phyloP scores from a whole-genome alignment of 2,888 invertebrate genomes.

The Neria commutata region DNA sequence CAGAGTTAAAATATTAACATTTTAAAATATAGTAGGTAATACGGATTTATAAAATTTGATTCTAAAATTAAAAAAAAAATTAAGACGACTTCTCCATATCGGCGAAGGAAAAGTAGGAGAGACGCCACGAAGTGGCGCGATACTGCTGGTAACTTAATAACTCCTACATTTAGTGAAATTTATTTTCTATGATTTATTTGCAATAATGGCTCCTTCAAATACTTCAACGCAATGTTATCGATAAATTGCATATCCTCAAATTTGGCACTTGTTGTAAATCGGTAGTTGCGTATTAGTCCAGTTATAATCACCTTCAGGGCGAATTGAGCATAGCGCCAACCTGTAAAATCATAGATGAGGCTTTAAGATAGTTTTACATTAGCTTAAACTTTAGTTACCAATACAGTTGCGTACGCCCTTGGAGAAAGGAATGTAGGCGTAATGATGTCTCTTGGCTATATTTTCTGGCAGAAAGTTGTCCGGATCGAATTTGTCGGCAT shows the following conservation, averaged over 20 bases:
- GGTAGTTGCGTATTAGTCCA: conserved; percentile 31
- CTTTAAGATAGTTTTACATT: no score
- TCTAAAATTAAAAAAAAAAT: no score
- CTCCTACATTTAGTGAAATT: no score
- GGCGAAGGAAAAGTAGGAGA: no score
- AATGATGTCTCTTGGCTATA: conserved; percentile 34
- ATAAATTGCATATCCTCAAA: conserved; percentile 29
- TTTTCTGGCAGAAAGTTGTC: conserved; percentile 40
- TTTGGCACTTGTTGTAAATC: conserved; percentile 27
- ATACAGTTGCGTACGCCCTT: conserved; percentile 44
- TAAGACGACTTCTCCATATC: no score
- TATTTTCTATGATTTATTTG: conserved; percentile 15
- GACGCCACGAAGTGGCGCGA: no score
- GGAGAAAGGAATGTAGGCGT: conserved; percentile 45
- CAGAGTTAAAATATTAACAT: no score
- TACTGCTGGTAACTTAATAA: no score
- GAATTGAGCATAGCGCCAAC: conserved; percentile 38
- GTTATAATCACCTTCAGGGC: conserved; percentile 29
- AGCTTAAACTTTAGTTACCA: conserved; percentile 35
- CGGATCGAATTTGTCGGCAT: conserved; percentile 39
- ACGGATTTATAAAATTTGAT: no score
- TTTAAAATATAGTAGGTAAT: no score
- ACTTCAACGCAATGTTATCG: conserved; percentile 8
- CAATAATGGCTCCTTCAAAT: conserved; percentile 10
- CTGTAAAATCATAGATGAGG: conserved; percentile 21